Base-by-base conservation (phyloP, 2,113 vertebrate genomes). In the Ia io region DNA sequence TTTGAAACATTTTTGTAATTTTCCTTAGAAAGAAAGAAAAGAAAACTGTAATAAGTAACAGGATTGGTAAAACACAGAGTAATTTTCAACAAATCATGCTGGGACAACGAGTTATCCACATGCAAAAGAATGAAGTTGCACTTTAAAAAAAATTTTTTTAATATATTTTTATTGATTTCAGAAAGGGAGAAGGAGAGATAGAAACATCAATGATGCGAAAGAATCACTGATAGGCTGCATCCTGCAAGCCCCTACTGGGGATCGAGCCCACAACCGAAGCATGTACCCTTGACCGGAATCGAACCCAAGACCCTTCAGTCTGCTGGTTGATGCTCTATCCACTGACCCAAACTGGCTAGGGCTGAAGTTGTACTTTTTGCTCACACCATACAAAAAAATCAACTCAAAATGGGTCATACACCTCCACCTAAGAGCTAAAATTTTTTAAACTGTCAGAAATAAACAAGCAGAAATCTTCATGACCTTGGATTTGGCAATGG, bases 1-100 rank as follows among this genome's bases (percentile, higher is more conserved):
- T 98, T 98, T 99, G 99, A 98, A 99, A 99, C 99, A 99, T 99
- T 96, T 98, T 99, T 98, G 96, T 87, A 97, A 95, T 97, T 97
- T 96, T 96, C 97, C 98, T 98, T 90, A 97, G 97, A 97, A 97
- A 92, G 18, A 84, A 37, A 90, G 47, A 63, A 95, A 92, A 95
- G 8, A 92, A 67, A 95, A 80, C 4, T 67, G 18, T 93, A 80
- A 23, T 89, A 90, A 93, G 74, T 73, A 85, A 83, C 7, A 86
- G 32, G 6, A 20, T 28, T 77, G 40, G 10, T 79, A 71, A 92
- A 67, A 67, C 56, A 70, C 14, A 84, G 28, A 93, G 37, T 40
- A 30, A 70, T n/a, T 77, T 84, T 79, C 67, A 90, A 83, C 42
- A 71, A 84, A 71, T 14, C 16, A 11, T 44, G 17, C 63, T 35